Percentiles rank a stretch among this genome's conserved stretches.
These are phyloP conservation scores for Nannobrachium achirus DNA, from an alignment of 2,113 vertebrate genomes.

Conservation along the genomic window DNA sequence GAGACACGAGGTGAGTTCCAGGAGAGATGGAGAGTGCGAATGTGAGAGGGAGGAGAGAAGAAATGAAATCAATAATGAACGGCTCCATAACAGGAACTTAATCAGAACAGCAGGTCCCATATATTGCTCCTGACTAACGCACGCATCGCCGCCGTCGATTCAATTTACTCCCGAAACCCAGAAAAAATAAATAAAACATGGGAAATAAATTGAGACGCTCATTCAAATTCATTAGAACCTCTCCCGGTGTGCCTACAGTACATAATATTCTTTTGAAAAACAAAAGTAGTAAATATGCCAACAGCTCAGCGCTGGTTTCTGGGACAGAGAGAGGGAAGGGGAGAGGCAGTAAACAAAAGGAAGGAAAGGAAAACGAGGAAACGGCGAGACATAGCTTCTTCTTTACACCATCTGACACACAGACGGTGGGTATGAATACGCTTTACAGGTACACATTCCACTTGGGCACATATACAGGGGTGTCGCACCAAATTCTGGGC, in stretches of 20 bases:
- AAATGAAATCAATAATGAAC: slow-evolving; percentile 82
- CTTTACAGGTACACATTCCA: too few species aligned
- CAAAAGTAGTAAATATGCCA: slow-evolving; percentile 54
- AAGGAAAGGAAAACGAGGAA: neutral
- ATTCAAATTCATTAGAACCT: slow-evolving; percentile 83
- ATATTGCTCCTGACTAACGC: slow-evolving; percentile 81
- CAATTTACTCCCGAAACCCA: slow-evolving; percentile 79
- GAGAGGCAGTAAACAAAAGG: neutral
- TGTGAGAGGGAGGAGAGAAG: slow-evolving; percentile 62
- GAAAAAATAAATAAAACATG: slow-evolving; percentile 83
- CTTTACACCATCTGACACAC: too few species aligned
- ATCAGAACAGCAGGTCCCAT: slow-evolving; percentile 80
- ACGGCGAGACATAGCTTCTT: neutral
- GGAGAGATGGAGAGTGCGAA: slow-evolving; percentile 54
- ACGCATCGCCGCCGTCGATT: slow-evolving; percentile 79
- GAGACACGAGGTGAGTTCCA: slow-evolving; percentile 61
- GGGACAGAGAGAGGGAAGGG: slow-evolving; percentile 34
- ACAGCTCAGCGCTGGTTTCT: slow-evolving; percentile 59
- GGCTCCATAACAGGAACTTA: slow-evolving; percentile 79
- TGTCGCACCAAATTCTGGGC: too few species aligned
- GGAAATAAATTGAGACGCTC: slow-evolving; percentile 82
- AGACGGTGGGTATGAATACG: too few species aligned
- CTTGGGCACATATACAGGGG: too few species aligned
- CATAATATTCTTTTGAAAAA: slow-evolving; percentile 70
- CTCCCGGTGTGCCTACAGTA: slow-evolving; percentile 72